Conservation (phyloP, 2,797 vertebrate species). For the Pseudomugil tenellus region DNA sequence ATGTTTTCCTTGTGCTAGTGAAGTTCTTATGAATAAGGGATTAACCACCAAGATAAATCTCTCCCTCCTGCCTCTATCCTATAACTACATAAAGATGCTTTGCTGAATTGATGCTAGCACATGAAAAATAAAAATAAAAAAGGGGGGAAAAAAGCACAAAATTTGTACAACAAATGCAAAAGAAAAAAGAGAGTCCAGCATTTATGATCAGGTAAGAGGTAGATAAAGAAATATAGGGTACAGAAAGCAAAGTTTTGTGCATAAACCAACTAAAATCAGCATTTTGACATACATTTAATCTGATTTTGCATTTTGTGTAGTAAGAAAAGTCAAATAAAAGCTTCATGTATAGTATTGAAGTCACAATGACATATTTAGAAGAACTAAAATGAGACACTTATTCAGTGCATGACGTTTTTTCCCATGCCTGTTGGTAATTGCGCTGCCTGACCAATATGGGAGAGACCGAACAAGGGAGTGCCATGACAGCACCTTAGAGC, state of each 20-base stretch:
- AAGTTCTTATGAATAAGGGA: constrained; percentile 68
- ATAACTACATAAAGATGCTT: constrained; percentile 55
- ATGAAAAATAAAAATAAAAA: not conserved
- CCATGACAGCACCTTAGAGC: constrained; percentile 71
- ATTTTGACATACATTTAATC: not conserved
- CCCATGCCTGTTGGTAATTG: constrained; percentile 42
- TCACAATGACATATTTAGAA: constrained; percentile 4
- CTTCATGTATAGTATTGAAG: not conserved
- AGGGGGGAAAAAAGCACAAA: not conserved
- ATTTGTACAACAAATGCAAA: not conserved
- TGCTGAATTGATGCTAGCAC: constrained; percentile 57
- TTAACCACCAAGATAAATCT: constrained; percentile 66
- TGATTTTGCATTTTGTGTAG: not conserved
- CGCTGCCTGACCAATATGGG: constrained; percentile 47
- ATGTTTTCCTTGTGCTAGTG: constrained; percentile 68
- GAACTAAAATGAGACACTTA: constrained; percentile 23
- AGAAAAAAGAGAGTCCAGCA: not conserved
- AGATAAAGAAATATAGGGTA: not conserved
- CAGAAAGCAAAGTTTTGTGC: not conserved
- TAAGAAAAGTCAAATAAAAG: not conserved
- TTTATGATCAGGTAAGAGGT: constrained; percentile 10
- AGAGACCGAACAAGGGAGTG: constrained; percentile 78
- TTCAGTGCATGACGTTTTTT: constrained; percentile 42
- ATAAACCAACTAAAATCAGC: not conserved
- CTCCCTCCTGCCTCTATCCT: constrained; percentile 48